phyloP scores from a whole-genome alignment of 1,140 invertebrate genomes.

The Drosophila pruinosa region DNA sequence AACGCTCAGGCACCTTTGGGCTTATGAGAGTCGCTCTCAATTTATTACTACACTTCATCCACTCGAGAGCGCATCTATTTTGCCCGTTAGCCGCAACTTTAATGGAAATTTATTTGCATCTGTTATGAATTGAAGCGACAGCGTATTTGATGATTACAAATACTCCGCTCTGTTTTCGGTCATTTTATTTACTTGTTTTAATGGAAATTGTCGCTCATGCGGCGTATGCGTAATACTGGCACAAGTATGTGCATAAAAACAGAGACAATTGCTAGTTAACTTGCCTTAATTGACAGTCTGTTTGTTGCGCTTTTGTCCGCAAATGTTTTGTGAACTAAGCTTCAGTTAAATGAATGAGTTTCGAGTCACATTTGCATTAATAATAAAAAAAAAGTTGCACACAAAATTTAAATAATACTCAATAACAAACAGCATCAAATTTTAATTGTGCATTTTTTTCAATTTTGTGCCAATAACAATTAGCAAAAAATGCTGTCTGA shows the following conservation, averaged over 20 bases:
- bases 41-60: too few species aligned
- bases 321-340: neutral
- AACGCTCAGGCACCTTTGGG: conserved; percentile 35
- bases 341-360: neutral
- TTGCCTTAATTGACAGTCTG: conserved; percentile 44
- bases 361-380: conserved; percentile 3
- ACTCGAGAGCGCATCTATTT: conserved; percentile 1
- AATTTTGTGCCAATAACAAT: neutral
- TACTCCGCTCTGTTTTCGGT: conserved; percentile 6
- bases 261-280: conserved; percentile 42
- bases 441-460: neutral
- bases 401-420: neutral
- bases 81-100: conserved; percentile 27
- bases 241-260: conserved; percentile 68
- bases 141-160: conserved; percentile 49
- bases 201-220: conserved; percentile 34
- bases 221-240: conserved; percentile 72
- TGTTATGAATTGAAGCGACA: conserved; percentile 74
- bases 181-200: conserved; percentile 14
- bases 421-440: neutral
- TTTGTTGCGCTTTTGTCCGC: neutral
- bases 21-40: neutral
- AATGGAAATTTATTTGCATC: conserved; percentile 80
- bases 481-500: neutral
- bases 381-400: conserved; percentile 18